These are phyloP conservation scores for Gallinago jamesoni DNA, from an alignment of 2,113 vertebrate genomes.

Conservation along the genomic window DNA sequence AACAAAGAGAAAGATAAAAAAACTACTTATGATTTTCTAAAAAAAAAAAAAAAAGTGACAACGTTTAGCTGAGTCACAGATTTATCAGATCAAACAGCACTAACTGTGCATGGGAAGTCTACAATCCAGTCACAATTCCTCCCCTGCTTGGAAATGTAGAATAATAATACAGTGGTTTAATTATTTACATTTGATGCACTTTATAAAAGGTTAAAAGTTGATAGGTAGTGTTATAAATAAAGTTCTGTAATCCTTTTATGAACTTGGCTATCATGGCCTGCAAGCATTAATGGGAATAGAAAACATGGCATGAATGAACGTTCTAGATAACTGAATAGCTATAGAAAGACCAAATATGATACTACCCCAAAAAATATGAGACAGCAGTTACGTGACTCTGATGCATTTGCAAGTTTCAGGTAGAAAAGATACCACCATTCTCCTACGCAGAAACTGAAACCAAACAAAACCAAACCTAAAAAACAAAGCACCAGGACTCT, in stretches of 20 bases:
- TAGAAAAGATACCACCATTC: neutral
- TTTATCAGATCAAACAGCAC: neutral
- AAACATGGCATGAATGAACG: neutral
- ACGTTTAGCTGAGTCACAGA: neutral
- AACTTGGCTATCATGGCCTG: neutral
- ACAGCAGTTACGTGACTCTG: neutral
- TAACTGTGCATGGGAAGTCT: neutral
- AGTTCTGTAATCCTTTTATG: neutral
- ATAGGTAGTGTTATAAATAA: neutral
- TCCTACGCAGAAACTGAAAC: neutral
- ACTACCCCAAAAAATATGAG: neutral
- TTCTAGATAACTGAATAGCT: neutral
- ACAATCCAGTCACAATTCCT: neutral
- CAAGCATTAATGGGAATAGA: neutral
- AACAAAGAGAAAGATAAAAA: neutral
- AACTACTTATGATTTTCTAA: neutral
- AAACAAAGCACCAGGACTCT: neutral
- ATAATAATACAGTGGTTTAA: neutral
- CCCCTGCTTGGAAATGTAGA: neutral
- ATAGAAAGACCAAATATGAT: neutral
- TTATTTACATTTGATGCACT: neutral
- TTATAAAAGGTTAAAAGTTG: neutral
- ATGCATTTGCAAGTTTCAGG: neutral
- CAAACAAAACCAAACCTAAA: neutral
- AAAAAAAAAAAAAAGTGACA: neutral